phyloP scores from a whole-genome alignment of 2,888 invertebrate genomes.

The Leptura quadrifasciata region DNA sequence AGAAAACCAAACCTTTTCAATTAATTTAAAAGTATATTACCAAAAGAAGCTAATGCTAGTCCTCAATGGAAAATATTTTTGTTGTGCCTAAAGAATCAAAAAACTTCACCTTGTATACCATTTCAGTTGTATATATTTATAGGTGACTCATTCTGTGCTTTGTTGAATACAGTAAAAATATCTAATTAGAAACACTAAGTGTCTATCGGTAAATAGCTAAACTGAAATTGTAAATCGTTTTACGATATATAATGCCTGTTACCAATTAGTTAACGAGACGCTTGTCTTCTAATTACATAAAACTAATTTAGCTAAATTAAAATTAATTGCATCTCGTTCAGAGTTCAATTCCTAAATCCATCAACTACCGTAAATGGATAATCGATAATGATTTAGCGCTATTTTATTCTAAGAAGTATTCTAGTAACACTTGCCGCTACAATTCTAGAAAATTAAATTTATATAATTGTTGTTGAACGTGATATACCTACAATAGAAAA shows the following conservation, averaged over 20 bases:
- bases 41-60: too few relatives aligned
- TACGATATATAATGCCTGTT: conserved; percentile 30
- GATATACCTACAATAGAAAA: conserved; percentile 10
- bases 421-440: conserved; percentile 3
- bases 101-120: too few relatives aligned
- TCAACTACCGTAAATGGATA: conserved; percentile 46
- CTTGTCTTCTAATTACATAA: conserved; percentile 51
- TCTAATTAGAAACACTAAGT: conserved; percentile 23
- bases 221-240: conserved; percentile 17
- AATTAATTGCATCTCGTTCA: conserved; percentile 51
- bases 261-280: conserved; percentile 50
- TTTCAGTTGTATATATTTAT: too few relatives aligned
- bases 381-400: conserved; percentile 39
- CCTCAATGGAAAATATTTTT: too few relatives aligned
- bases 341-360: conserved; percentile 50
- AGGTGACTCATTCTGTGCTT: background rate
- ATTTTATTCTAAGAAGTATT: conserved; percentile 37
- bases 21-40: too few relatives aligned
- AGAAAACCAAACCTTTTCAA: too few relatives aligned
- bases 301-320: conserved; percentile 53
- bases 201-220: conserved; percentile 3
- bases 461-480: conserved; percentile 10
- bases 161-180: conserved; percentile 20
- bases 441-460: conserved; percentile 14
- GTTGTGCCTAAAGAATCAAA: too few relatives aligned